phyloP scores from a whole-genome alignment of 2,113 vertebrate species.

The Nansenia antarctica region DNA sequence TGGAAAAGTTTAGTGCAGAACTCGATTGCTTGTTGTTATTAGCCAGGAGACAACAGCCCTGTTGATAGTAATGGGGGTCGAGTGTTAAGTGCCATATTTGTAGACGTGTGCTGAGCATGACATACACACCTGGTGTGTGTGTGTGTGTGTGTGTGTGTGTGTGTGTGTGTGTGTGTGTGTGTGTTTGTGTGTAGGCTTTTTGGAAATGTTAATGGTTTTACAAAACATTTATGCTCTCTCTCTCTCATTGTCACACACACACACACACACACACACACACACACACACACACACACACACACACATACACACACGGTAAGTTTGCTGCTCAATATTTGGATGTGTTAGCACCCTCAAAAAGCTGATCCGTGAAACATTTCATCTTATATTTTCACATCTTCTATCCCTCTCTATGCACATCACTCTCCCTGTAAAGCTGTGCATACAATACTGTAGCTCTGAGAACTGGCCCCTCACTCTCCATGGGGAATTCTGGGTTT shows the following conservation, averaged over 20 bases:
- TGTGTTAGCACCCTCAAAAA: too few species aligned
- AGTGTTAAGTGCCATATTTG: conserved; percentile 59
- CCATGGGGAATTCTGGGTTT: not conserved
- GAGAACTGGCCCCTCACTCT: not conserved
- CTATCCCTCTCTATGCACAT: not conserved
- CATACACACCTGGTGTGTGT: conserved; percentile 83
- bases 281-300: conserved; percentile 74
- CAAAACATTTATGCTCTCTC: too few species aligned
- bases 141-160: not conserved
- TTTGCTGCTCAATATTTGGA: too few species aligned
- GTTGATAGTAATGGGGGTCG: too few species aligned
- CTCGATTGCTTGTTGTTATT: too few species aligned
- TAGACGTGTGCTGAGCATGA: conserved; percentile 82
- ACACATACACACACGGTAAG: conserved; percentile 40
- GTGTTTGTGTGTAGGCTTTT: too few species aligned
- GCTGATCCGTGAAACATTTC: too few species aligned
- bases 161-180: not conserved
- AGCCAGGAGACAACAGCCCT: too few species aligned
- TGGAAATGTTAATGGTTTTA: too few species aligned
- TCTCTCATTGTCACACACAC: too few species aligned
- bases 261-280: too few species aligned
- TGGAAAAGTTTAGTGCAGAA: too few species aligned
- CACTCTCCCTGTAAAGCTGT: not conserved
- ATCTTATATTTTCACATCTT: not conserved
- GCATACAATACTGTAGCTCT: not conserved